These are phyloP conservation scores for Bos indicus DNA, from an alignment of 2,113 vertebrate genomes.

Conservation along the genomic window DNA sequence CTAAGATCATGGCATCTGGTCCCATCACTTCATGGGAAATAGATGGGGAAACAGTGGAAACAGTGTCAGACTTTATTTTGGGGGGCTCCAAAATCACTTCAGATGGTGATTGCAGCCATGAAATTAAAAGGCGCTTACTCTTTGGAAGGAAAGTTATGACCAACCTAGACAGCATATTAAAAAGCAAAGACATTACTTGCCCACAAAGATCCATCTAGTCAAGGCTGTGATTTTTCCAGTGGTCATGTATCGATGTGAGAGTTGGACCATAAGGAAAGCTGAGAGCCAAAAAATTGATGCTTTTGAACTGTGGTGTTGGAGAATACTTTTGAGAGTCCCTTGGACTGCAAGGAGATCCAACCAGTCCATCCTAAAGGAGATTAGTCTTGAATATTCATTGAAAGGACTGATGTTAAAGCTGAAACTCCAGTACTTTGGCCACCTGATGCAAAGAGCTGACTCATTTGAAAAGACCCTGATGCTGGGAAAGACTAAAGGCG, in stretches of 20 bases:
- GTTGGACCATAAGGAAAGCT: not conserved
- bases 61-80: too few species aligned
- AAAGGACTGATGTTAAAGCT: not conserved
- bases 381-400: not conserved
- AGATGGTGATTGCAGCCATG: too few species aligned
- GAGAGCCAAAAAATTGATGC: rapidly evolving
- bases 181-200: not conserved
- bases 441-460: not conserved
- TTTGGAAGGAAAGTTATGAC: too few species aligned
- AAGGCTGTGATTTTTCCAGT: not conserved
- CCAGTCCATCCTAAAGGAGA: not conserved
- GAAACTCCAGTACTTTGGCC: not conserved
- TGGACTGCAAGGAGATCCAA: not conserved
- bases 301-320: not conserved
- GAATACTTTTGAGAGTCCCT: not conserved
- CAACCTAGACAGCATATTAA: not conserved
- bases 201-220: not conserved
- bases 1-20: too few species aligned
- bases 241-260: not conserved
- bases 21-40: too few species aligned
- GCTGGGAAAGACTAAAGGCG: not conserved
- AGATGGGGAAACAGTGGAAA: too few species aligned
- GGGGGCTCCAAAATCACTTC: too few species aligned
- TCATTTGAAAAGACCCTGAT: not conserved
- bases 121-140: too few species aligned